Percentiles rank a stretch among this genome's conserved stretches.
These are phyloP conservation scores for Adoxophyes honmai DNA, from an alignment of 1,140 invertebrate species.

Conservation along the genomic window DNA sequence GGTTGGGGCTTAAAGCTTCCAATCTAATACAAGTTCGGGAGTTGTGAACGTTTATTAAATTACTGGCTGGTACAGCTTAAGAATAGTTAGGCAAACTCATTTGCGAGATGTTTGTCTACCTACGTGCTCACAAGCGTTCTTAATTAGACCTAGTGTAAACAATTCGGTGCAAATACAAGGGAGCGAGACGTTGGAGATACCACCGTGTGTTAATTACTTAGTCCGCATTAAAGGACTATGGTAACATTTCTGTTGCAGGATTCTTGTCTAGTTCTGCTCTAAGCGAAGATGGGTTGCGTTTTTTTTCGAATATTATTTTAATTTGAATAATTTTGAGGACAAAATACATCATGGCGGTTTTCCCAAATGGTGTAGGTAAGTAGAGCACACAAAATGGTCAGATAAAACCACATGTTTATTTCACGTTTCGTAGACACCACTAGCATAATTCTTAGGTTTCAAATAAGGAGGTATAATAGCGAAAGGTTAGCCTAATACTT, in stretches of 20 bases:
- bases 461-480: too few relatives aligned
- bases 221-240: neutral
- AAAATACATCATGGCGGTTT: too few relatives aligned
- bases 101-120: slow-evolving; percentile 12
- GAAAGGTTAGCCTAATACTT: too few relatives aligned
- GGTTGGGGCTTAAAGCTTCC: slow-evolving; percentile 32
- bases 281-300: neutral
- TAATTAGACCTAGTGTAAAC: slow-evolving; percentile 11
- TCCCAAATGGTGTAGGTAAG: too few relatives aligned
- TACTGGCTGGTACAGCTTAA: slow-evolving; percentile 23
- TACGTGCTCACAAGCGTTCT: slow-evolving; percentile 10
- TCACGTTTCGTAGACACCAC: too few relatives aligned
- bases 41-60: slow-evolving; percentile 30
- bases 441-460: too few relatives aligned
- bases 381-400: too few relatives aligned
- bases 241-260: neutral
- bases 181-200: neutral
- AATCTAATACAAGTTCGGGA: slow-evolving; percentile 32
- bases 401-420: too few relatives aligned
- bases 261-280: neutral
- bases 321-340: too few relatives aligned
- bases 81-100: slow-evolving; percentile 19
- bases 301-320: neutral
- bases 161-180: slow-evolving; percentile 1
- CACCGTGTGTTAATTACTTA: neutral